Percentiles rank a stretch among this genome's conserved stretches.
Evolutionary conservation across 1,140 invertebrate species (phyloP).

Genomic region (Dendroctonus ponderosae): DNA sequence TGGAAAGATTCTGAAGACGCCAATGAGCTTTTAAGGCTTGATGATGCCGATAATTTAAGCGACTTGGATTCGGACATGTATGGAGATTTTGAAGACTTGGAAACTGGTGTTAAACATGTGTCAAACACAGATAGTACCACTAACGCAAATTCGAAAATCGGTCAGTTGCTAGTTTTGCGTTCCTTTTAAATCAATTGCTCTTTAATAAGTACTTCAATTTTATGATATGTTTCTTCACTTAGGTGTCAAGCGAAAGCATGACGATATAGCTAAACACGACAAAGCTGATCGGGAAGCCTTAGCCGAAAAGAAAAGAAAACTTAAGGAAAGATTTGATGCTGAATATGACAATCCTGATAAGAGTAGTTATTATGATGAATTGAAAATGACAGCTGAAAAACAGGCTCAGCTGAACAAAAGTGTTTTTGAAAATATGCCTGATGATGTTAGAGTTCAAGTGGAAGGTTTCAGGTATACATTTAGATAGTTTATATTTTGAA

Average conservation of each 20-base stretch:
- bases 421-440: constrained; percentile 90
- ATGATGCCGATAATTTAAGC: constrained; percentile 67
- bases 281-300: constrained; percentile 59
- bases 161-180: too few relatives aligned
- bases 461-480: constrained; percentile 74
- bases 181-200: too few relatives aligned
- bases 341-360: constrained; percentile 90
- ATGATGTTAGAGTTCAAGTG: constrained; percentile 80
- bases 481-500: too few relatives aligned
- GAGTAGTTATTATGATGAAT: constrained; percentile 83
- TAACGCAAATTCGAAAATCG: too few relatives aligned
- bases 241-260: constrained; percentile 33
- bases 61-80: constrained; percentile 79
- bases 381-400: constrained; percentile 85
- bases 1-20: constrained; percentile 93
- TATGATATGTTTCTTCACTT: background rate
- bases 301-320: constrained; percentile 83
- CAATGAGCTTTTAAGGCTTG: constrained; percentile 76
- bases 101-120: constrained; percentile 72
- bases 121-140: constrained; percentile 16
- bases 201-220: too few relatives aligned
- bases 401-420: constrained; percentile 91
- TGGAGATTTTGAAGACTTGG: constrained; percentile 96
- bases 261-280: constrained; percentile 44
- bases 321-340: constrained; percentile 92